A percentile compares a stretch with the other conserved stretches of the same genome.
Conservation (phyloP, 2,797 vertebrate species). For the Aphelocoma californica region DNA sequence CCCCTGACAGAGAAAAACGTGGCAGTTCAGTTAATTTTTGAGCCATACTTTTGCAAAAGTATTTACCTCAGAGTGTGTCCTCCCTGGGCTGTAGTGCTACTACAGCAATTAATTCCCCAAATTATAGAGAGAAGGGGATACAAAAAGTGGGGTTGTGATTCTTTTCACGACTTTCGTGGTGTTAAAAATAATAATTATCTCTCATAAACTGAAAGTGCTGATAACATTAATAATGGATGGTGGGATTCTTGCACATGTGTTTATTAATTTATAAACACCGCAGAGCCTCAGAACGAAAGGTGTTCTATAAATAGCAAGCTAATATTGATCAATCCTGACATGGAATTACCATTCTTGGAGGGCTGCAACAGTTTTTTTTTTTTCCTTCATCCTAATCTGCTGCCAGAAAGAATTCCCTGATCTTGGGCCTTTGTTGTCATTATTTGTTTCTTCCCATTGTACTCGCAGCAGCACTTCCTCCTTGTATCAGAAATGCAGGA, state of each 20-base stretch:
- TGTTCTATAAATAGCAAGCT: slow-evolving; percentile 43
- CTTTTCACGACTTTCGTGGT: background rate
- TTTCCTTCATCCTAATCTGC: background rate
- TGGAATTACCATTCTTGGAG: slow-evolving; percentile 12
- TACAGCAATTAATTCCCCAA: background rate
- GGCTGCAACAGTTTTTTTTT: background rate
- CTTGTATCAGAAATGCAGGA: background rate
- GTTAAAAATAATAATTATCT: slow-evolving; percentile 21
- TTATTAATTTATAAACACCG: slow-evolving; percentile 63
- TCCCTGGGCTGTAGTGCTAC: background rate
- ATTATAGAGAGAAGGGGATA: background rate
- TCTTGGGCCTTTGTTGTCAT: slow-evolving; percentile 4
- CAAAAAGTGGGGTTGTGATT: background rate
- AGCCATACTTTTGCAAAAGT: background rate
- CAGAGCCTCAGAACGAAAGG: slow-evolving; percentile 5
- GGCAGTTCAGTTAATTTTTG: background rate
- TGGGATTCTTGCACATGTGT: slow-evolving; percentile 30
- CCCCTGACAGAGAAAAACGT: background rate
- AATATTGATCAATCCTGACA: slow-evolving; percentile 50
- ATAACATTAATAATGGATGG: slow-evolving; percentile 51
- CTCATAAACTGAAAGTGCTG: background rate
- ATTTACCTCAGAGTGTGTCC: background rate
- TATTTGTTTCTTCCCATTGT: slow-evolving; percentile 41
- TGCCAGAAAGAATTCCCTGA: slow-evolving; percentile 12
- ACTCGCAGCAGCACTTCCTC: background rate